phyloP scores from a whole-genome alignment of 2,888 invertebrate species.

The Antheraea assamensis region DNA sequence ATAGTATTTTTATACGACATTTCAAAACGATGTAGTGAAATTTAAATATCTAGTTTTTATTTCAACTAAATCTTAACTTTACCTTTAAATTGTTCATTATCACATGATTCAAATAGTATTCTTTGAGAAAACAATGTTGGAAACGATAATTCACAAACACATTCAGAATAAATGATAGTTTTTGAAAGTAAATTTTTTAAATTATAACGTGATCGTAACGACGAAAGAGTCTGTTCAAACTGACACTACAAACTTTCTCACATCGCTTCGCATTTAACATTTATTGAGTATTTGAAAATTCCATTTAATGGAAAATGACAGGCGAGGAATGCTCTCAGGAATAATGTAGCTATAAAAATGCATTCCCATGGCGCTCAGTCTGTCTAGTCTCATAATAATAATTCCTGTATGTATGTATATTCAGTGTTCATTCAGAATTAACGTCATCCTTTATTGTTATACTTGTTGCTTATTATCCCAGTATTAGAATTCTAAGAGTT shows the following conservation, averaged over 20 bases:
- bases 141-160: neutral
- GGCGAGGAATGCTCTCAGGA: conserved; percentile 37
- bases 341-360: conserved; percentile 43
- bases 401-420: conserved; percentile 38
- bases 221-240: conserved; percentile 26
- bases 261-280: conserved; percentile 28
- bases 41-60: neutral
- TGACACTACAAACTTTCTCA: conserved; percentile 20
- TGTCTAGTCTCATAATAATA: conserved; percentile 35
- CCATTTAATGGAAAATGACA: conserved; percentile 40
- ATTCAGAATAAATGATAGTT: neutral
- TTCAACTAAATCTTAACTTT: neutral
- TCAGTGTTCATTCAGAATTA: conserved; percentile 34
- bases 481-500: conserved; percentile 19
- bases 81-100: neutral
- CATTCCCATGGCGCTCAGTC: conserved; percentile 34
- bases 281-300: conserved; percentile 31
- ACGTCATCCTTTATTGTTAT: conserved; percentile 25
- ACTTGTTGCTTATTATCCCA: conserved; percentile 20
- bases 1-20: neutral
- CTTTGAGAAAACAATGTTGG: neutral
- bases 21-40: neutral
- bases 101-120: neutral
- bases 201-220: neutral
- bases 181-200: neutral